Percentiles rank a stretch among this genome's conserved stretches.
These are phyloP conservation scores for Cremastinae sp. DNA, from an alignment of 2,888 invertebrate genomes.

Conservation along the genomic window DNA sequence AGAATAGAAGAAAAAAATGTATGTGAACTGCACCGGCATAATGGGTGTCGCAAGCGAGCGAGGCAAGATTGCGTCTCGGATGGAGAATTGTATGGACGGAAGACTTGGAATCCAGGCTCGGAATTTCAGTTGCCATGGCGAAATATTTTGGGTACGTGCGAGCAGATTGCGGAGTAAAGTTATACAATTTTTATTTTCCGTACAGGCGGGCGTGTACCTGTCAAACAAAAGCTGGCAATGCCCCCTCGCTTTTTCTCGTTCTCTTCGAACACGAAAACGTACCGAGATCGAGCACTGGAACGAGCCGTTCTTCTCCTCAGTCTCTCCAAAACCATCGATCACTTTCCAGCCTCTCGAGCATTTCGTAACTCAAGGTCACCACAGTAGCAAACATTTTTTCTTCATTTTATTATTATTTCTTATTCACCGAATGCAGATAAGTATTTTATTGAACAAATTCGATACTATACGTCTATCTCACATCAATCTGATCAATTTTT, in stretches of 20 bases:
- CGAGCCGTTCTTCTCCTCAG: constrained; percentile 28
- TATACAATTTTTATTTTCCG: constrained; percentile 34
- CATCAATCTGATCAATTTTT: too few relatives aligned
- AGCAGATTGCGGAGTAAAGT: constrained; percentile 33
- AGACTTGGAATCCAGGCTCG: constrained; percentile 40
- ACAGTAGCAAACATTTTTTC: not conserved
- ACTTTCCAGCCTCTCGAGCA: constrained; percentile 32
- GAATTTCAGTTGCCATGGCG: constrained; percentile 19
- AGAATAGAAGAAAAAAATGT: constrained; percentile 8
- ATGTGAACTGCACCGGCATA: constrained; percentile 25
- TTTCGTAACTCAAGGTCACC: constrained; percentile 47
- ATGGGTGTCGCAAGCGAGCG: constrained; percentile 37
- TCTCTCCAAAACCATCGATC: constrained; percentile 29
- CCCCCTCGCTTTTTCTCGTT: not conserved
- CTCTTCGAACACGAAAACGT: constrained; percentile 17
- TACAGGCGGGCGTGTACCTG: constrained; percentile 12
- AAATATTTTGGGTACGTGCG: constrained; percentile 40
- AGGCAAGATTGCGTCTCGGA: constrained; percentile 13
- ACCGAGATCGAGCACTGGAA: constrained; percentile 28
- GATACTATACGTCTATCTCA: too few relatives aligned
- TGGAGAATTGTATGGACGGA: not conserved
- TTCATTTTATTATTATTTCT: not conserved
- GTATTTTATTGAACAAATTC: too few relatives aligned
- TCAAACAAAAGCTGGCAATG: not conserved
- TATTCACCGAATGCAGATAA: not conserved